These are phyloP conservation scores for Proterorhinus semilunaris DNA, from an alignment of 2,113 vertebrate species.

Conservation along the genomic window DNA sequence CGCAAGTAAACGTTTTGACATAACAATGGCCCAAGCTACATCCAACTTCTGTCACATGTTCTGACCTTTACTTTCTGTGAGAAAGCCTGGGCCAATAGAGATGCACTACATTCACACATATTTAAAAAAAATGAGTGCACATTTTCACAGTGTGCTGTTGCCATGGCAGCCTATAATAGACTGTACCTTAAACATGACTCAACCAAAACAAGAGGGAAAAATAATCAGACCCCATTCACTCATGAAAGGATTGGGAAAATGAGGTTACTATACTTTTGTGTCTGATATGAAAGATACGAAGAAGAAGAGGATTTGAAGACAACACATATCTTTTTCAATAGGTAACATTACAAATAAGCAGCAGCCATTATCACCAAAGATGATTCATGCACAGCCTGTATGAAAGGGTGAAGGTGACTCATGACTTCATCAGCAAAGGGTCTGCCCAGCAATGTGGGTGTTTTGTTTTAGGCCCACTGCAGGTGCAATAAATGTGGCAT, in stretches of 20 bases:
- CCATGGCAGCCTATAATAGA: constrained; percentile 56
- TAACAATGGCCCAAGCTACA: background rate
- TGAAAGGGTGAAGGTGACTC: constrained; percentile 23
- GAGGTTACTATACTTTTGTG: background rate
- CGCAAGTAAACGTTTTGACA: too few relatives aligned
- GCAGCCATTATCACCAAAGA: background rate
- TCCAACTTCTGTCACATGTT: background rate
- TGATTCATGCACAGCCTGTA: constrained; percentile 20
- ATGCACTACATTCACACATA: constrained; percentile 24
- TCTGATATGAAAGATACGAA: background rate
- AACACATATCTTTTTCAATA: too few relatives aligned
- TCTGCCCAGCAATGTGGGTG: background rate
- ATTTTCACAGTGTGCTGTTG: constrained; percentile 55
- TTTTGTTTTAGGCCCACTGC: constrained; percentile 10
- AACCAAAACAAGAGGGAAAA: constrained; percentile 36
- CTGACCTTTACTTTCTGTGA: background rate
- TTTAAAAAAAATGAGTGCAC: constrained; percentile 50
- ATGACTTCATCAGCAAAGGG: constrained; percentile 11
- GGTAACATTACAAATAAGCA: background rate
- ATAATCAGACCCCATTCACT: constrained; percentile 21
- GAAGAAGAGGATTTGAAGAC: too few relatives aligned
- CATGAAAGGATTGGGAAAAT: background rate
- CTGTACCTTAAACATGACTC: constrained; percentile 54
- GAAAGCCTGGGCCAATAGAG: constrained; percentile 16
- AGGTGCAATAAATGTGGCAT: background rate